Evolutionary conservation across 2,888 invertebrate species (phyloP).

Genomic region (Scrobipalpa atriplicella): DNA sequence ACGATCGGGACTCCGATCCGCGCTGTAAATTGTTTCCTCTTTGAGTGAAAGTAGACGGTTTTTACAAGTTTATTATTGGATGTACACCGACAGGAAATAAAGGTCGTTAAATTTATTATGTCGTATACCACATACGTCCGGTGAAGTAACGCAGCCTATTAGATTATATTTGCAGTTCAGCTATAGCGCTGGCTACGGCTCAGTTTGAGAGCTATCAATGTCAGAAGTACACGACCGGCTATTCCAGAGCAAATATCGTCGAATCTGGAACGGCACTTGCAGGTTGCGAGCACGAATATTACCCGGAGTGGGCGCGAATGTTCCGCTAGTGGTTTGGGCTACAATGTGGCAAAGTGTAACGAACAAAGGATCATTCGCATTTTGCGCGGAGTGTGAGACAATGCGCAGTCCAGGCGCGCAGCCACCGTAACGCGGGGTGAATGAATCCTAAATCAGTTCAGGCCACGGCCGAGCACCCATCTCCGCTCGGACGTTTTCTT

Average conservation of each 20-base stretch:
- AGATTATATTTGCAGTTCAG: constrained; percentile 13
- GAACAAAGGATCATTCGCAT: constrained; percentile 77
- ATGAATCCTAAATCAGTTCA: constrained; percentile 74
- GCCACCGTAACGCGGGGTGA: constrained; percentile 74
- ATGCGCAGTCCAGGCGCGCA: constrained; percentile 67
- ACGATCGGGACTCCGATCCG: constrained; percentile 60
- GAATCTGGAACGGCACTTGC: constrained; percentile 55
- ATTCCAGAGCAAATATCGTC: constrained; percentile 65
- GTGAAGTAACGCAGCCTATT: constrained; percentile 11
- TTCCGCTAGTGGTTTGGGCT: constrained; percentile 63
- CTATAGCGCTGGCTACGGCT: constrained; percentile 32
- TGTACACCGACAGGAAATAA: constrained; percentile 45
- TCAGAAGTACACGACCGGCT: constrained; percentile 56
- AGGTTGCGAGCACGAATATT: constrained; percentile 56
- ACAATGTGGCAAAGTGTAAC: constrained; percentile 69
- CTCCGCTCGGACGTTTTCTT: constrained; percentile 33
- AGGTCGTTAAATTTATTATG: constrained; percentile 29
- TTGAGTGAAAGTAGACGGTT: constrained; percentile 62
- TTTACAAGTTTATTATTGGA: constrained; percentile 44
- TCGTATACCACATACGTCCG: constrained; percentile 22
- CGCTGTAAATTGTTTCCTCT: constrained; percentile 59
- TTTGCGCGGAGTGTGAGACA: constrained; percentile 66
- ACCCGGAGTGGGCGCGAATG: constrained; percentile 69
- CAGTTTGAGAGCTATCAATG: constrained; percentile 57
- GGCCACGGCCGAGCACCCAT: constrained; percentile 43